These are phyloP conservation scores for Tipula lateralis DNA, from an alignment of 2,888 invertebrate genomes.

Conservation along the genomic window DNA sequence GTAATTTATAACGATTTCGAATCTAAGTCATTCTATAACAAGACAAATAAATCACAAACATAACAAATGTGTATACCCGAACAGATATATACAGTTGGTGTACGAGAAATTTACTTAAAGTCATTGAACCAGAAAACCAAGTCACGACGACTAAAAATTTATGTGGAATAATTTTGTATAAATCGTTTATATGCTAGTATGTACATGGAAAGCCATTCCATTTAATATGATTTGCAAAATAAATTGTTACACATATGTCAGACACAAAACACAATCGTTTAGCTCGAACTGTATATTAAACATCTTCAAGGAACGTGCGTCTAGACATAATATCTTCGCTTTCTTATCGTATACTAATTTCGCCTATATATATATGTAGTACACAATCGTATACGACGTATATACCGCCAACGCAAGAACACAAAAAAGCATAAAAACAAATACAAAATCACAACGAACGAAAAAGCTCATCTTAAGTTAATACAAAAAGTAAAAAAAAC, in stretches of 20 bases:
- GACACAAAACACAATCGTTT: background rate
- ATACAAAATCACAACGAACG: background rate
- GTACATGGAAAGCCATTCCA: background rate
- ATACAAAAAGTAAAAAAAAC: background rate
- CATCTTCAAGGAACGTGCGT: background rate
- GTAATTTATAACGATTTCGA: background rate
- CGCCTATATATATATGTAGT: background rate
- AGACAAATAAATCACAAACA: background rate
- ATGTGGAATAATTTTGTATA: background rate
- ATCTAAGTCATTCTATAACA: background rate
- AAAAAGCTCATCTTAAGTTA: background rate
- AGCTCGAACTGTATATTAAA: background rate
- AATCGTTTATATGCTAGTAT: background rate
- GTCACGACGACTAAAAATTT: background rate
- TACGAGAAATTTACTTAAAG: background rate
- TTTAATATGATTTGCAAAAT: background rate
- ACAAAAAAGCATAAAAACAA: background rate
- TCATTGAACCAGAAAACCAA: background rate
- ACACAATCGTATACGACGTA: background rate
- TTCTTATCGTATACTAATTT: background rate
- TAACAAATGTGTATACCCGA: background rate
- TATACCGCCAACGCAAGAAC: background rate
- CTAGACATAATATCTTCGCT: background rate
- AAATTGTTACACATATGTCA: background rate
- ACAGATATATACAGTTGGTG: background rate